phyloP scores from a whole-genome alignment of 1,140 invertebrate species.

The Acromyrmex echinatior region DNA sequence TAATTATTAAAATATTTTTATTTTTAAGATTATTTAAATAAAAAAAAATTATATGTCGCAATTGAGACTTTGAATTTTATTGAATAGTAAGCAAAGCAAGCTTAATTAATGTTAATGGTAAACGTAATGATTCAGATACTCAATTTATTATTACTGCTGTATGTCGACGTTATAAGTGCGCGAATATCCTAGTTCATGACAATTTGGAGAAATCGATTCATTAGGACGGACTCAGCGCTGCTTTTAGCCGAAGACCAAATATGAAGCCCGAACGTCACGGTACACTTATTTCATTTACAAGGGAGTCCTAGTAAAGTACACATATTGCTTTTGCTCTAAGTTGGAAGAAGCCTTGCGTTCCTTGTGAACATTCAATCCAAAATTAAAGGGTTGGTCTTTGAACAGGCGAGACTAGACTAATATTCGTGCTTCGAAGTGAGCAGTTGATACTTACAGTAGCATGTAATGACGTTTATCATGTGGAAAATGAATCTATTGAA shows the following conservation, averaged over 20 bases:
- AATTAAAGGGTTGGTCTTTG: conserved; percentile 41
- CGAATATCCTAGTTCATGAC: not conserved
- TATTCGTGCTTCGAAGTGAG: not conserved
- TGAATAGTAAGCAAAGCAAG: not conserved
- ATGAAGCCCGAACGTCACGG: not conserved
- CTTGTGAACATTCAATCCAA: conserved; percentile 11
- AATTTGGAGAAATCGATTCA: conserved; percentile 3
- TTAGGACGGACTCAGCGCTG: not conserved
- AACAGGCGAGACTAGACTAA: not conserved
- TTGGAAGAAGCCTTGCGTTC: conserved; percentile 1
- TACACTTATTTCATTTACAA: conserved; percentile 40
- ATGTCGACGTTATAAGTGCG: not conserved
- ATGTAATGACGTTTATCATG: conserved; percentile 39
- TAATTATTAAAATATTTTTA: not conserved
- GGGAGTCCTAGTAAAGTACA: conserved; percentile 1
- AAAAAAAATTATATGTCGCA: not conserved
- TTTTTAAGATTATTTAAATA: not conserved
- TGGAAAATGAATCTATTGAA: conserved; percentile 45
- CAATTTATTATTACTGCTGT: not conserved
- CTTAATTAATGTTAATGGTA: not conserved
- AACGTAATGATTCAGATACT: not conserved
- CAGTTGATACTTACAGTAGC: conserved; percentile 1
- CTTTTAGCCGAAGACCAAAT: conserved; percentile 29
- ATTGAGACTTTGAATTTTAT: not conserved
- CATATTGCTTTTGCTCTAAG: conserved; percentile 22